Base-by-base conservation (phyloP, 2,888 invertebrate genomes). In the Ennomos quercinarius region DNA sequence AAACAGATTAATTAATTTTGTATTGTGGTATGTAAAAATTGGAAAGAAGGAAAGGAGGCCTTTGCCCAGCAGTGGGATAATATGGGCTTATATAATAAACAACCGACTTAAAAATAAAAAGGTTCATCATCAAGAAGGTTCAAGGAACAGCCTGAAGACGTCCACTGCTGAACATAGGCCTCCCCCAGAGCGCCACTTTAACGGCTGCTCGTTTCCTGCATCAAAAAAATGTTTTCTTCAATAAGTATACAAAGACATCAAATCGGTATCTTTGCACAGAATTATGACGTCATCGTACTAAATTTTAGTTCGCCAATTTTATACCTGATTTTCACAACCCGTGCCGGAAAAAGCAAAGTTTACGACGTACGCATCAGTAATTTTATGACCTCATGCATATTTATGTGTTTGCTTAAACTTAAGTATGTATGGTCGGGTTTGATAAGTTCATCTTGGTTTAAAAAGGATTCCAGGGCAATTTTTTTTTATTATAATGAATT, bases 1-100 rank as follows among this genome's bases (percentile, higher is more conserved):
- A 57, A 57, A 38, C 63, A 63, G 54, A 64, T 63, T 66, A 51
- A 61, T 61, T 61, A 66, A 66, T 67, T 65, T 55, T 46, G 55
- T 56, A 61, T 68, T 63, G n/a, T n/a, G n/a, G n/a, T n/a, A n/a
- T n/a, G n/a, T n/a, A n/a, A n/a, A n/a, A n/a, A n/a, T n/a, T n/a
- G n/a, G n/a, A n/a, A n/a, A n/a, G n/a, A n/a, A n/a, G n/a, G n/a
- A n/a, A n/a, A n/a, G n/a, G n/a, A n/a, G n/a, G n/a, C n/a, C n/a
- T n/a, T n/a, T n/a, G n/a, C n/a, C n/a, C n/a, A n/a, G n/a, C n/a
- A n/a, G n/a, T n/a, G n/a, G n/a, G n/a, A n/a, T n/a, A n/a, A n/a
- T n/a, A n/a, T n/a, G n/a, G n/a, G n/a, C n/a, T n/a, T n/a, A n/a
- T n/a, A n/a, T n/a, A n/a, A n/a, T n/a, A n/a, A n/a, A n/a, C n/a